phyloP scores from a whole-genome alignment of 2,113 vertebrate genomes.

The Prunella himalayana region DNA sequence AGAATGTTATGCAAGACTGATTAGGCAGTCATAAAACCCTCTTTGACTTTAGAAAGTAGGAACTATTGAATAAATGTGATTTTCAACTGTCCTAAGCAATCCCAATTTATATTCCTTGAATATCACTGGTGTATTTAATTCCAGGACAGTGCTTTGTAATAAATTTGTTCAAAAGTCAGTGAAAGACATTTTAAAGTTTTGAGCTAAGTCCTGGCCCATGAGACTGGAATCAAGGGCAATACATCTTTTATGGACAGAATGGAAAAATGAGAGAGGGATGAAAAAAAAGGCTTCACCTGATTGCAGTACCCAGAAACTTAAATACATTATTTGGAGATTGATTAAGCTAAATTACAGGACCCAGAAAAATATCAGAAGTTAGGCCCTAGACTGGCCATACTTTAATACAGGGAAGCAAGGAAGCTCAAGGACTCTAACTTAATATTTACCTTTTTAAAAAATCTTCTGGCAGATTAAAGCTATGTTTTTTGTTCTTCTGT shows the following conservation, averaged over 20 bases:
- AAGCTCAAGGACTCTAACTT: neutral
- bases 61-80: constrained; percentile 4
- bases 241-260: neutral
- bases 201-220: neutral
- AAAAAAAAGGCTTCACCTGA: neutral
- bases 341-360: neutral
- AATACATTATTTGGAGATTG: neutral
- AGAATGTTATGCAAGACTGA: neutral
- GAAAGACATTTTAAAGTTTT: neutral
- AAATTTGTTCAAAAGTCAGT: neutral
- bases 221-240: neutral
- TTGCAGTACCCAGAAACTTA: neutral
- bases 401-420: neutral
- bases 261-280: neutral
- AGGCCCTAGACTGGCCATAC: neutral
- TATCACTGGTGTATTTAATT: neutral
- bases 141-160: neutral
- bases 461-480: neutral
- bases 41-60: neutral
- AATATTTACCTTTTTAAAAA: neutral
- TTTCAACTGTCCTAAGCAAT: neutral
- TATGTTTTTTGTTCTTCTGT: constrained; percentile 21
- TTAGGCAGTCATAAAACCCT: neutral
- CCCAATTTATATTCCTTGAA: neutral
- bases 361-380: neutral